These are phyloP conservation scores for Odontothrips loti DNA, from an alignment of 2,888 invertebrate species.

Conservation along the genomic window DNA sequence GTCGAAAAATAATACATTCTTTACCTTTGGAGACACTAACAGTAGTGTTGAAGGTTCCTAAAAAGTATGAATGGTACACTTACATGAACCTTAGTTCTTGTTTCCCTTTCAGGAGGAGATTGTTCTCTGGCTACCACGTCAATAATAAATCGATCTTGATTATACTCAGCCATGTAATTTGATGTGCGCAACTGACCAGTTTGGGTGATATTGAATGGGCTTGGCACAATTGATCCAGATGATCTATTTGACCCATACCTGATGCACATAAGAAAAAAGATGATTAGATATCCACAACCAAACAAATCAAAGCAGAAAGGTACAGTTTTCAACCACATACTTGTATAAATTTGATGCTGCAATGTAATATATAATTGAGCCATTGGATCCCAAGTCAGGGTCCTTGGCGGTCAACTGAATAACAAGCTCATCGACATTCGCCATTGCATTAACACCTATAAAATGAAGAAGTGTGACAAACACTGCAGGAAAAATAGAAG, in stretches of 20 bases:
- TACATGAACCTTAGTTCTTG: conserved; percentile 72
- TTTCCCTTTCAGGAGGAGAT: conserved; percentile 71
- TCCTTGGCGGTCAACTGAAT: conserved; percentile 74
- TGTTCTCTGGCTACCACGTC: conserved; percentile 79
- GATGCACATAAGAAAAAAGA: not conserved
- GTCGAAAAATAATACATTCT: conserved; percentile 31
- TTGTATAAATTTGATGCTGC: conserved; percentile 76
- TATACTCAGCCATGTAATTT: conserved; percentile 80
- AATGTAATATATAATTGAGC: conserved; percentile 75
- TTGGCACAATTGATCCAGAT: conserved; percentile 82
- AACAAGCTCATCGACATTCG: conserved; percentile 69
- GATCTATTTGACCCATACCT: conserved; percentile 56
- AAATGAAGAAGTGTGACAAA: conserved; percentile 38
- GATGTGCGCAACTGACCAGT: conserved; percentile 70
- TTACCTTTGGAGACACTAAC: not conserved
- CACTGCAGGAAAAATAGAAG: conserved; percentile 4
- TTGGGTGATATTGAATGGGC: conserved; percentile 75
- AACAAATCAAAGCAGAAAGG: not conserved
- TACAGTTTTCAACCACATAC: conserved; percentile 51
- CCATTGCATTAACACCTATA: conserved; percentile 69
- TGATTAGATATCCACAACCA: too few relatives aligned
- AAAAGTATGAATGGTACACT: conserved; percentile 45
- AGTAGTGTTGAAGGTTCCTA: conserved; percentile 28
- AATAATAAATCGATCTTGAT: conserved; percentile 79
- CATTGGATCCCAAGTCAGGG: conserved; percentile 77